Evolutionary conservation across 2,797 vertebrate genomes (phyloP), one percentile per base, ranked within the genome.

Genomic region (Gobionotothen gibberifrons): DNA sequence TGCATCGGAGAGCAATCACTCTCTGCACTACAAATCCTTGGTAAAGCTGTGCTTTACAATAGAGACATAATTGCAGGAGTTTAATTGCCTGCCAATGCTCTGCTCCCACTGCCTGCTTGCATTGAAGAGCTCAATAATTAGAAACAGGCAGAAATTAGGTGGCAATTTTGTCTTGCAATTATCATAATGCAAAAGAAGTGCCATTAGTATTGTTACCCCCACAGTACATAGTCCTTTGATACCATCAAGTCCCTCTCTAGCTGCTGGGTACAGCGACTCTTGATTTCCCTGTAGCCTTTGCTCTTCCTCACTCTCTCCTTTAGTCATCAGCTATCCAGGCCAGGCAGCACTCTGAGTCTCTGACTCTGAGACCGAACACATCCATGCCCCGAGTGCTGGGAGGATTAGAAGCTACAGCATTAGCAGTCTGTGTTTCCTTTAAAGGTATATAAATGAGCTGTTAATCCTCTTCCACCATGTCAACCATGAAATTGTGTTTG

Each of bases 81-180:
- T 94, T 95, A 95, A 96, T 96, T 95, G 94, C 93, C 90, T 93
- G 93, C 91, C 90, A 92, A 91, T 94, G 92, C 89, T 93, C 90
- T 89, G 92, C 90, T 93, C 90, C 89, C 91, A 86, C 89, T 90
- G 91, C 90, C 92, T 92, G 93, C 92, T 91, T 91, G 80, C 83
- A 89, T 87, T 94, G 91, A 93, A 95, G 92, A 94, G 93, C 89
- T 89, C 90, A 94, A 93, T 94, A 95, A 95, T 95, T 95, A 94
- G 91, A 94, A 93, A 93, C 90, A 83, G 89, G 93, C 90, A 90
- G 83, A 94, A 94, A 95, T 93, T 91, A 92, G 90, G 90, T 93
- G 92, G 88, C 90, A 94, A 93, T 95, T 95, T 94, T 93, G 91
- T 91, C 90, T 93, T 93, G 93, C 92, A 94, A 95, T 95, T 95